Evolutionary conservation across 1,140 invertebrate genomes (phyloP).

Genomic region (Cydia fagiglandana): DNA sequence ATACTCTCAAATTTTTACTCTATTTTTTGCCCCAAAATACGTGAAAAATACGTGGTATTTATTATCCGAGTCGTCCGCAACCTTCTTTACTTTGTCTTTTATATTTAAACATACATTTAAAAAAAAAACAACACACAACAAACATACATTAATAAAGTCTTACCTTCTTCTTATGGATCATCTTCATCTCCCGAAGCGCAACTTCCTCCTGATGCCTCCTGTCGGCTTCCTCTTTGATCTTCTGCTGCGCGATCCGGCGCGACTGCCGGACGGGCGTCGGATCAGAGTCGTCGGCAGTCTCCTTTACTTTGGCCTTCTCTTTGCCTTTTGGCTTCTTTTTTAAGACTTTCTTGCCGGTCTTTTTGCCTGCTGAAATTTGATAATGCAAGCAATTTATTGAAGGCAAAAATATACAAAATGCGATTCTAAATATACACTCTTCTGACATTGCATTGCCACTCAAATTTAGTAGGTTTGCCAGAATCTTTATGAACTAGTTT

Average conservation of each 20-base stretch:
- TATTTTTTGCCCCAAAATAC: no score
- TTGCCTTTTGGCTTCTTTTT: slow-evolving; percentile 60
- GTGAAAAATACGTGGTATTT: no score
- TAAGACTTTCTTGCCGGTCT: slow-evolving; percentile 56
- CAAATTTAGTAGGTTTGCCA: no score
- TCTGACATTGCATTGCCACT: no score
- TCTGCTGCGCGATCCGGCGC: slow-evolving; percentile 89
- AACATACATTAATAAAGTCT: no score
- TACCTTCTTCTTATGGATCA: slow-evolving; percentile 82
- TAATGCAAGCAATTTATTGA: slow-evolving; percentile 1
- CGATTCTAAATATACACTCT: no score
- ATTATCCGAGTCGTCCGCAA: slow-evolving; percentile 46
- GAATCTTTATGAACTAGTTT: no score
- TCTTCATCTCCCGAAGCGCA: slow-evolving; percentile 81
- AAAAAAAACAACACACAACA: no score
- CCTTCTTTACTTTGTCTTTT: slow-evolving; percentile 34
- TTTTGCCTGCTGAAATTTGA: slow-evolving; percentile 56
- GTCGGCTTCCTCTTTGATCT: slow-evolving; percentile 91
- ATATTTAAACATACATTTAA: no score
- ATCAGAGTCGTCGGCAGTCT: slow-evolving; percentile 48
- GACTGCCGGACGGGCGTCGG: slow-evolving; percentile 85
- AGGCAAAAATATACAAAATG: background rate
- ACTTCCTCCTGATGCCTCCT: slow-evolving; percentile 86
- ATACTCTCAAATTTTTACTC: no score
- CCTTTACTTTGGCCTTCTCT: slow-evolving; percentile 36